Conservation (phyloP, 2,888 invertebrate species). For the Microctonus brassicae region DNA sequence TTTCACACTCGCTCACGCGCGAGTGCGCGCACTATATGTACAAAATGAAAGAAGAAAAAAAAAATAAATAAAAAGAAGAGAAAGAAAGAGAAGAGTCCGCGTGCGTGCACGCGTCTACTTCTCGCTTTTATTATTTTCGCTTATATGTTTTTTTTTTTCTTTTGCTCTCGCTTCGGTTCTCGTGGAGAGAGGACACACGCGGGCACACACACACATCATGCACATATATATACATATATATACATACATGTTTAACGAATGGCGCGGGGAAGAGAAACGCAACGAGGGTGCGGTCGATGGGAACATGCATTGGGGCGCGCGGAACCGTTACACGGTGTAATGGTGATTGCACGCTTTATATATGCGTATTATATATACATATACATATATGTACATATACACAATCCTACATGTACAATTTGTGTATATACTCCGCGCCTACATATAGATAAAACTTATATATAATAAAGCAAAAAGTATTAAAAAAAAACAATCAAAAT, state of each 20-base stretch:
- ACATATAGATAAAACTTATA: not conserved
- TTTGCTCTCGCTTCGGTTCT: not conserved
- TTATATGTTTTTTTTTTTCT: not conserved
- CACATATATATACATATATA: too few relatives aligned
- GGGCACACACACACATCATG: too few relatives aligned
- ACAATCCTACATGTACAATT: too few relatives aligned
- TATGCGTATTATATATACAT: not conserved
- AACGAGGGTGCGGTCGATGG: constrained; percentile 32
- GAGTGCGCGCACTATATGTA: constrained; percentile 23
- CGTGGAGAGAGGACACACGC: constrained; percentile 26
- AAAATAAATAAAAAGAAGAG: not conserved
- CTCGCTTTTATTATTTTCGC: constrained; percentile 23
- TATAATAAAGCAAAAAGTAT: too few relatives aligned
- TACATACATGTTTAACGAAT: not conserved
- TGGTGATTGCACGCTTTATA: constrained; percentile 17
- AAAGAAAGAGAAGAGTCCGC: constrained; percentile 13
- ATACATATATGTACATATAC: not conserved
- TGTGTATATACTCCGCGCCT: not conserved
- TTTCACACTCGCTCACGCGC: constrained; percentile 63
- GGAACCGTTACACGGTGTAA: constrained; percentile 29
- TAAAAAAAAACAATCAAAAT: too few relatives aligned
- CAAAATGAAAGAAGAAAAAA: not conserved
- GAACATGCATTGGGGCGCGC: constrained; percentile 22
- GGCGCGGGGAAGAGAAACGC: not conserved
- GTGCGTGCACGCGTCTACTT: constrained; percentile 36